Evolutionary conservation across 2,113 vertebrate species (phyloP), one percentile per base, ranked within the genome.

Genomic region (Phalacrocorax carbo): DNA sequence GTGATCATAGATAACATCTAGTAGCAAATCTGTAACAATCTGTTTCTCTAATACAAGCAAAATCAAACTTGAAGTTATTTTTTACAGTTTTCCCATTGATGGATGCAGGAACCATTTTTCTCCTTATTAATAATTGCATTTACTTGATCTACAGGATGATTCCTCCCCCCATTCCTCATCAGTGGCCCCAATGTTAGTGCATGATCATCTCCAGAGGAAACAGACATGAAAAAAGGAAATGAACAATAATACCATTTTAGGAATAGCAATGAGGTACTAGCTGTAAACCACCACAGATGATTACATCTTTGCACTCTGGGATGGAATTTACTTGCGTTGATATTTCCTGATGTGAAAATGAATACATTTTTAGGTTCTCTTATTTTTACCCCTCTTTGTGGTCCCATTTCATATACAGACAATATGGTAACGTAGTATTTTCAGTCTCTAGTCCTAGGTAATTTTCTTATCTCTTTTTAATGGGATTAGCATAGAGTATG

Each of bases 381-480:
- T 79, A 1, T 46, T 95, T 95, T 93, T 66, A 68, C 34, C 69
- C 32, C 14, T 88, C 16, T 93, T 90, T 44, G 66, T 88, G n/a
- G n/a, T 75, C n/a, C 65, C 48, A 72, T 96, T 97, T 97, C 32
- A 76, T 75, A 69, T 27, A 69, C 11, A 94, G 30, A 95, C 30
- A 62, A 79, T 58, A 94, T n/a, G 64, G 87, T 93, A 93, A 91
- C 78, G 61, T 34, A 89, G 88, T 66, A 96, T 85, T 89, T 91
- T 84, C 68, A 30, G 34, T 77, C 15, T 71, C 36, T 64, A n/a
- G 17, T 87, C 36, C 34, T 36, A 62, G 46, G 30, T 80, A 76
- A 73, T 80, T 85, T 94, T 88, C 51, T 68, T 72, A 64, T 48
- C 40, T 60, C 22, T 84, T 91, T 94, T 91, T 82, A 79, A 84